Evolutionary conservation across 2,797 vertebrate genomes (phyloP).

Genomic region (Enteromius afrohamiltoni): DNA sequence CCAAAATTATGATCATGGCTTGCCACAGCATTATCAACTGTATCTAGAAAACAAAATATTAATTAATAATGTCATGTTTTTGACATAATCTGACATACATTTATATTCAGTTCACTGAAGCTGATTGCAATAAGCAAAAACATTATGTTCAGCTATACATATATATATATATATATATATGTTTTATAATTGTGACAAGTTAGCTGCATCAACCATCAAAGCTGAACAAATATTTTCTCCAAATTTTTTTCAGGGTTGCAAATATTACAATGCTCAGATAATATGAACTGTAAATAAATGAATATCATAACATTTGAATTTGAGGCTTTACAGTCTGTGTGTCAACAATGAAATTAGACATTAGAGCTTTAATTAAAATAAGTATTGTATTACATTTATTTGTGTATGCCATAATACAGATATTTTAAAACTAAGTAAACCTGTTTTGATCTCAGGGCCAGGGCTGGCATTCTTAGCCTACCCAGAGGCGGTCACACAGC

Average conservation of each 20-base stretch:
- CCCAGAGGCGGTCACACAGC: slow-evolving; percentile 94
- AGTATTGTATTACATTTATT: not conserved
- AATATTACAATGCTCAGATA: not conserved
- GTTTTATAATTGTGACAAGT: not conserved
- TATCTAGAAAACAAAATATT: not conserved
- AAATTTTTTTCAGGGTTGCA: not conserved
- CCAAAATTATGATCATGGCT: not conserved
- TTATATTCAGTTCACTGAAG: too few relatives aligned
- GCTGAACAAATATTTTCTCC: not conserved
- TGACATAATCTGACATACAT: not conserved
- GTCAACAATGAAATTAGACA: not conserved
- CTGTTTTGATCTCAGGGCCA: slow-evolving; percentile 79
- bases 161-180: not conserved
- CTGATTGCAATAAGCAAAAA: not conserved
- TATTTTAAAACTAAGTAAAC: not conserved
- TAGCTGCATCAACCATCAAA: not conserved
- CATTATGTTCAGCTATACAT: not conserved
- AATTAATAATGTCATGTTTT: not conserved
- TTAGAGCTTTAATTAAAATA: not conserved
- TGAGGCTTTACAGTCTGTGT: not conserved
- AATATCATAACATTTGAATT: not conserved
- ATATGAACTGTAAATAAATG: not conserved
- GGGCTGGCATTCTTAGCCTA: slow-evolving; percentile 97
- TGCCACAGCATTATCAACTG: not conserved
- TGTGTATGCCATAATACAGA: not conserved